phyloP scores from a whole-genome alignment of 1,140 invertebrate genomes.

The Macrobrachium rosenbergii region DNA sequence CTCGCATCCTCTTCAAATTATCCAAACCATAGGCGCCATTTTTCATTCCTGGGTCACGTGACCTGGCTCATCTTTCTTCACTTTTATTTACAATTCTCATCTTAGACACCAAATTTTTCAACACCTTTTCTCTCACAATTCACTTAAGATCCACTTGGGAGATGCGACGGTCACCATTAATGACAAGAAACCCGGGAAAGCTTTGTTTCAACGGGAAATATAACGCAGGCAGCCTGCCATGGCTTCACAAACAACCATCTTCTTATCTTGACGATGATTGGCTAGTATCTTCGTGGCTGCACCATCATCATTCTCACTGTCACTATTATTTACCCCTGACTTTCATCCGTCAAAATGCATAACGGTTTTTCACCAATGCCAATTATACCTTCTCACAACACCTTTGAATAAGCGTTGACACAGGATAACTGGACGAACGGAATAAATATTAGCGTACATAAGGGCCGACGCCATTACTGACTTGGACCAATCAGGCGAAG shows the following conservation, averaged over 20 bases:
- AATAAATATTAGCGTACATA: too few relatives aligned
- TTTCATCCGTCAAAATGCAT: neutral
- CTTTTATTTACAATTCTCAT: neutral
- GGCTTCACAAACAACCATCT: constrained; percentile 45
- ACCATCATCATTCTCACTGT: too few relatives aligned
- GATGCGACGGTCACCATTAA: neutral
- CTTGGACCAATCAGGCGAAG: constrained; percentile 1
- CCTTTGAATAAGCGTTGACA: too few relatives aligned
- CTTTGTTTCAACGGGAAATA: constrained; percentile 43
- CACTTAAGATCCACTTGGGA: neutral
- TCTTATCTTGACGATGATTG: too few relatives aligned
- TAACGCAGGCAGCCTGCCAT: constrained; percentile 37
- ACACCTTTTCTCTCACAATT: neutral
- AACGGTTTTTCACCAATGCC: too few relatives aligned
- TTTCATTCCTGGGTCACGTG: constrained; percentile 65
- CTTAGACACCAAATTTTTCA: neutral
- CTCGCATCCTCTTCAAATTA: constrained; percentile 64
- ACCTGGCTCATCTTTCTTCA: constrained; percentile 47
- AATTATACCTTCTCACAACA: too few relatives aligned
- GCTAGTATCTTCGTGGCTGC: too few relatives aligned
- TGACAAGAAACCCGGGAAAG: neutral
- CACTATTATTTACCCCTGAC: neutral
- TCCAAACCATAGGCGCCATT: constrained; percentile 62
- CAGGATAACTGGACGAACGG: too few relatives aligned
- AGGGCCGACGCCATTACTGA: constrained; percentile 22